Percentiles rank a stretch among this genome's conserved stretches.
Conservation (phyloP, 2,888 invertebrate genomes). For the Acleris sparsana region DNA sequence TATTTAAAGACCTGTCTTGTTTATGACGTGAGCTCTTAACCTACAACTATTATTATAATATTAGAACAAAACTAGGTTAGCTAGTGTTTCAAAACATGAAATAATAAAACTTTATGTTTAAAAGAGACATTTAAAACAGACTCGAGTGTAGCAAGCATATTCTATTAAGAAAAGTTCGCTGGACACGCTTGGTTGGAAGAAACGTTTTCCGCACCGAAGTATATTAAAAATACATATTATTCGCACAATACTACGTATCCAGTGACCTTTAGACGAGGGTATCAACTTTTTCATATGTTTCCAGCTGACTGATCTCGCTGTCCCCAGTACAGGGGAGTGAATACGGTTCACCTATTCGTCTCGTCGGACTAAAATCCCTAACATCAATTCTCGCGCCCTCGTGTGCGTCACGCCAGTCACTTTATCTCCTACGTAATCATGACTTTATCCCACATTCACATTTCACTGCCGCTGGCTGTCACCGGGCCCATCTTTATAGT, state of each 20-base stretch:
- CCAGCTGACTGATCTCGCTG: conserved; percentile 15
- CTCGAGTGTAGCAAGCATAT: neutral
- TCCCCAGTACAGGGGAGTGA: conserved; percentile 26
- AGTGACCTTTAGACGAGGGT: conserved; percentile 21
- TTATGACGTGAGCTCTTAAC: too few species aligned
- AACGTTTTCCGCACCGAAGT: conserved; percentile 7
- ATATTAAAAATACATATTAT: conserved; percentile 4
- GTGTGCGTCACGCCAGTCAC: conserved; percentile 46
- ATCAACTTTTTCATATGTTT: conserved; percentile 23
- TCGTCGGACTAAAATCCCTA: conserved; percentile 41
- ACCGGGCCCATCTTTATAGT: conserved; percentile 42
- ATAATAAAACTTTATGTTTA: neutral
- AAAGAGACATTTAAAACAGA: too few species aligned
- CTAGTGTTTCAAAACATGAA: too few species aligned
- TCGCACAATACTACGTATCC: conserved; percentile 7
- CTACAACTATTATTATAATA: too few species aligned
- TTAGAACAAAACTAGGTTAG: too few species aligned
- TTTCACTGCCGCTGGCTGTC: conserved; percentile 44
- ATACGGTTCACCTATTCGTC: conserved; percentile 39
- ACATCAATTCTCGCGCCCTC: conserved; percentile 52
- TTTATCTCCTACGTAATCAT: conserved; percentile 51
- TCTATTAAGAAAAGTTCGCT: neutral
- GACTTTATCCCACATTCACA: conserved; percentile 47
- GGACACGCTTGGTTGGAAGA: neutral
- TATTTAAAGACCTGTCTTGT: too few species aligned